phyloP scores from a whole-genome alignment of 2,113 vertebrate genomes.

The Lota lota region DNA sequence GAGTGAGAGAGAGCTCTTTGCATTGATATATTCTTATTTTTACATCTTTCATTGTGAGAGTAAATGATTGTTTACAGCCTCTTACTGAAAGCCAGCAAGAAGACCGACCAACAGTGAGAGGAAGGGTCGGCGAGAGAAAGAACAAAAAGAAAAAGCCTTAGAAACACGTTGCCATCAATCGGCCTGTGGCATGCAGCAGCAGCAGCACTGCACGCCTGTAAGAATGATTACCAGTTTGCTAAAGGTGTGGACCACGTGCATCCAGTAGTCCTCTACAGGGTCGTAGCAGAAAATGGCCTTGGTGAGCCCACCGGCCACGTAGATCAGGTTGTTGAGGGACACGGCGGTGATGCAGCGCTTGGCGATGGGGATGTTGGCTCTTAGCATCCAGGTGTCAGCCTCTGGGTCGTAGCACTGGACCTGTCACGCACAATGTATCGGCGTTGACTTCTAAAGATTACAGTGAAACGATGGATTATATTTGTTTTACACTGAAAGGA shows the following conservation, averaged over 20 bases:
- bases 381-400: conserved; percentile 85
- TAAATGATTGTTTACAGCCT: too few relatives aligned
- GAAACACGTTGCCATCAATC: too few relatives aligned
- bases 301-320: conserved; percentile 95
- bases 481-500: background rate
- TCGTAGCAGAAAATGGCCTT: conserved; percentile 97
- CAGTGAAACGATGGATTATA: background rate
- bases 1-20: too few relatives aligned
- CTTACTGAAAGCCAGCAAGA: too few relatives aligned
- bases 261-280: conserved; percentile 95
- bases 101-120: background rate
- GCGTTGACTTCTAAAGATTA: background rate
- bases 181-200: too few relatives aligned
- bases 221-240: conserved; percentile 84
- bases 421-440: conserved; percentile 64
- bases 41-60: too few relatives aligned
- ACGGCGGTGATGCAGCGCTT: conserved; percentile 97
- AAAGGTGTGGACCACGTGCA: conserved; percentile 94
- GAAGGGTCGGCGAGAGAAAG: background rate
- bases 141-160: background rate
- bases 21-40: too few relatives aligned
- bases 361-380: conserved; percentile 94
- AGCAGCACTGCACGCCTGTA: background rate
- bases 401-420: conserved; percentile 97
- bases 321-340: conserved; percentile 93